Base-by-base conservation (phyloP, 2,113 vertebrate genomes). In the Solea solea region DNA sequence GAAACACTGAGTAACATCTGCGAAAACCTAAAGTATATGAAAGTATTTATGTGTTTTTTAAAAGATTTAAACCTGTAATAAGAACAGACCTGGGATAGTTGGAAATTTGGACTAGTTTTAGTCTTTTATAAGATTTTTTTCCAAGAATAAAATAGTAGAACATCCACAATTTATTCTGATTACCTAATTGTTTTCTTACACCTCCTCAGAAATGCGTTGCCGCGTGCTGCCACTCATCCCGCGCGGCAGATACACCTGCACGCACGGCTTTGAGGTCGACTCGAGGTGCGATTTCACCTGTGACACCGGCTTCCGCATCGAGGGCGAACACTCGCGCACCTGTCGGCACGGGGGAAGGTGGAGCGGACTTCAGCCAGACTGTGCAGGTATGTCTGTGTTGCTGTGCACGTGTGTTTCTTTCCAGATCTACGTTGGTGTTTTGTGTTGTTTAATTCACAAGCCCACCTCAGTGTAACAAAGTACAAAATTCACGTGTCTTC, bases 261-360 rank as follows among this genome's bases (percentile, higher is more conserved):
- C 93, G 0, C 91, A 92, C 0, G 94, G 96, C 0, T 93, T 95
- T 40, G 81, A 94, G 81, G 94, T 96, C 80, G 95, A 97, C 86
- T 98, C 98, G 69, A 94, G 94, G 78, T 99, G 98, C 9, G 94
- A 96, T 71, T 99, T 96, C 82, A 88, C 89, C 82, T 99, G 98
- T 69, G 69, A 64, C 58, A 91, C 89, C 0, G 98, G 98, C 8
- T 97, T 96, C 87, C 93, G 95, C 76, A 88, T 98, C 11, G 95
- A 97, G 88, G 95, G 95, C 0, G 94, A 96, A 58, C 94, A 89
- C 51, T 95, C 93, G 0, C 94, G 96, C 7, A 72, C 93, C 72
- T 99, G 98, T 86, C 94, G 91, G 93, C 94, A 95, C 40, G 87
- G 93, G 0, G 95, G 95, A 1, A 90, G 2, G 5, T 99, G 98